phyloP scores from a whole-genome alignment of 2,797 vertebrate genomes.

The Lutjanus campechanus region DNA sequence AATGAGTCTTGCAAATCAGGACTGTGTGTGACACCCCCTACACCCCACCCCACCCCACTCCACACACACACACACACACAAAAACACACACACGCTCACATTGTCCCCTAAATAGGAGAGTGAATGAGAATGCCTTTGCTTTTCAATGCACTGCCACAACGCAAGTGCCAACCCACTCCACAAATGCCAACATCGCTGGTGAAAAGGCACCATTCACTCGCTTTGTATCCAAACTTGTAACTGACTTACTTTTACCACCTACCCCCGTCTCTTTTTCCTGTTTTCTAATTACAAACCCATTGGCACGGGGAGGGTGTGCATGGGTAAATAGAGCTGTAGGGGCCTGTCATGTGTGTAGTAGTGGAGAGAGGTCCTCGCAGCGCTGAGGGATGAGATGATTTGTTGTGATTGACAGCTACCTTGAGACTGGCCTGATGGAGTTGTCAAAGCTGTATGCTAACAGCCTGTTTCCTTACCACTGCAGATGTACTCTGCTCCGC shows the following conservation, averaged over 20 bases:
- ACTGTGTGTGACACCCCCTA: constrained; percentile 52
- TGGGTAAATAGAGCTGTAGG: constrained; percentile 97
- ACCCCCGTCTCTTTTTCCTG: constrained; percentile 66
- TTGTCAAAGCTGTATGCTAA: constrained; percentile 92
- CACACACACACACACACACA: constrained; percentile 25
- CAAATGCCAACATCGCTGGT: constrained; percentile 81
- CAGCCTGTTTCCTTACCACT: constrained; percentile 86
- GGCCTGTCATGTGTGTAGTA: constrained; percentile 91
- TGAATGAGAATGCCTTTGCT: constrained; percentile 91
- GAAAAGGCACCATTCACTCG: constrained; percentile 82
- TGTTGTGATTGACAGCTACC: constrained; percentile 99
- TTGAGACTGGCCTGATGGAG: constrained; percentile 99
- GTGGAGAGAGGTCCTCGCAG: constrained; percentile 92
- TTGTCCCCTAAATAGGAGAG: constrained; percentile 86
- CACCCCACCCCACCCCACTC: constrained; percentile 31
- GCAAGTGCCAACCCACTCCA: constrained; percentile 88
- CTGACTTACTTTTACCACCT: constrained; percentile 74
- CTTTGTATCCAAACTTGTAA: constrained; percentile 93
- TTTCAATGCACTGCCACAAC: constrained; percentile 84
- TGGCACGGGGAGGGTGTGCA: constrained; percentile 90
- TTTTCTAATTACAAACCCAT: constrained; percentile 91
- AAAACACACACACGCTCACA: constrained; percentile 68
- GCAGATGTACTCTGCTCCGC: constrained; percentile 87
- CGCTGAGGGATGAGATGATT: constrained; percentile 95
- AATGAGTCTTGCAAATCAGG: constrained; percentile 86